Base-by-base conservation (phyloP, 2,888 invertebrate species). In the Conistra vaccinii region DNA sequence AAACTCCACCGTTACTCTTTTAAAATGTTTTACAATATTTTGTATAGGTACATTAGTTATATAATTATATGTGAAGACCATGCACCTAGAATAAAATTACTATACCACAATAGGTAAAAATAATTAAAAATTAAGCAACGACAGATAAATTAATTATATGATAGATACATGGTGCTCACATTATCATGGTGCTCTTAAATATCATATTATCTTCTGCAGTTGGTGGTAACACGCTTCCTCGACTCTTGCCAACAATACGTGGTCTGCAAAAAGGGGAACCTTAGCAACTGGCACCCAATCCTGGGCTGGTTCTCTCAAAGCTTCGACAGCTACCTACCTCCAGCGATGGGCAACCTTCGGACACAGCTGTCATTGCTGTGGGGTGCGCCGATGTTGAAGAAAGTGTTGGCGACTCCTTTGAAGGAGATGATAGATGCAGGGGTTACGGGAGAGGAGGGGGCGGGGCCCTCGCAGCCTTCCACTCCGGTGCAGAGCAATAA, bases 201-300 rank as follows among this genome's bases (percentile, higher is more conserved):
- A 14, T 45, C 45, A 45, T 45, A 45, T 17, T 17, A 17, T 57
- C 29, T 29, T 57, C 7, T n/a, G 0, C 94, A 99, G 99, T 97
- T 98, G 88, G 98, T 99, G 23, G 97, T 99, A 32, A 98, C 98
- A 6, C 97, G 98, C 78, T 97, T 99, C 88, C 95, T 99, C 84
- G 98, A 99, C 93, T 98, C 98, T 82, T 99, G 99, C 94, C 98
- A 99, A 88, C 98, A 98, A 87, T 99, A 99, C 89, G 99, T 99
- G n/a, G 98, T 98, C 12, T 98, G 98, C 88, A 99, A 99, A 93
- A 97, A 98, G 89, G 98, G 99, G 2, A 98, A 99, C 90, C 97
- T 99, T 68, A 99, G 99, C 67, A 99, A 99, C 94, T 99, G 99
- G 99, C 99, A 99, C 94, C 99, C 99, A 7, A 98, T 99, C 39